phyloP scores from a whole-genome alignment of 2,888 invertebrate genomes.

The Helicoverpa assulta region DNA sequence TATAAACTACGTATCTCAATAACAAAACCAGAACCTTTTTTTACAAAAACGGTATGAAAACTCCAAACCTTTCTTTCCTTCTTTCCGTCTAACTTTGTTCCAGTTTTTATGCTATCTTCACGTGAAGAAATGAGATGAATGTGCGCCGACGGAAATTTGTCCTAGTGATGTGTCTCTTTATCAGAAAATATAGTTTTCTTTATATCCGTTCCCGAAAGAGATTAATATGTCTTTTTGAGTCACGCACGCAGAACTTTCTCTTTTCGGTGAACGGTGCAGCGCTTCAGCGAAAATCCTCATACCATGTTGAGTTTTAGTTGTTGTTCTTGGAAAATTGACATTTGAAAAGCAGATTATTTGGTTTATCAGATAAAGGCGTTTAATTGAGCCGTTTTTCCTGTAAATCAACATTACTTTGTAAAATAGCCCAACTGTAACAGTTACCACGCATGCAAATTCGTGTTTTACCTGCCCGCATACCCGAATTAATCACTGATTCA shows the following conservation, averaged over 20 bases:
- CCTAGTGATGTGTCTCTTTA: conserved; percentile 29
- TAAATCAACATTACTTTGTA: conserved; percentile 31
- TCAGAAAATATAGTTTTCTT: conserved; percentile 39
- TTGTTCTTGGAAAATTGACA: background rate
- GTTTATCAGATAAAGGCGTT: conserved; percentile 9
- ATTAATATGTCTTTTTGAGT: conserved; percentile 26
- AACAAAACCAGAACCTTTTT: too few relatives aligned
- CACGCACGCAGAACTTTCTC: background rate
- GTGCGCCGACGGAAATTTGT: conserved; percentile 35
- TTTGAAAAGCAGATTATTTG: background rate
- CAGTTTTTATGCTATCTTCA: conserved; percentile 15
- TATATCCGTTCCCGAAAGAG: conserved; percentile 24
- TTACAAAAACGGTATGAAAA: background rate
- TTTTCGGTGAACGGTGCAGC: background rate
- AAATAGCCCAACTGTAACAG: conserved; percentile 35
- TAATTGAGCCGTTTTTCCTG: conserved; percentile 17
- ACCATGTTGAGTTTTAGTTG: background rate
- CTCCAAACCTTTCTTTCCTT: background rate
- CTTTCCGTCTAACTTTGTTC: conserved; percentile 1
- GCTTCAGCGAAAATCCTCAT: background rate
- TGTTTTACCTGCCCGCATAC: conserved; percentile 34
- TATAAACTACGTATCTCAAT: too few relatives aligned
- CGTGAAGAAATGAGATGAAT: conserved; percentile 41
- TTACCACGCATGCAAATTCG: conserved; percentile 9
- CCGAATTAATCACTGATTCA: conserved; percentile 46